Base-by-base conservation (phyloP, 2,797 vertebrate species). In the Discoglossus pictus region DNA sequence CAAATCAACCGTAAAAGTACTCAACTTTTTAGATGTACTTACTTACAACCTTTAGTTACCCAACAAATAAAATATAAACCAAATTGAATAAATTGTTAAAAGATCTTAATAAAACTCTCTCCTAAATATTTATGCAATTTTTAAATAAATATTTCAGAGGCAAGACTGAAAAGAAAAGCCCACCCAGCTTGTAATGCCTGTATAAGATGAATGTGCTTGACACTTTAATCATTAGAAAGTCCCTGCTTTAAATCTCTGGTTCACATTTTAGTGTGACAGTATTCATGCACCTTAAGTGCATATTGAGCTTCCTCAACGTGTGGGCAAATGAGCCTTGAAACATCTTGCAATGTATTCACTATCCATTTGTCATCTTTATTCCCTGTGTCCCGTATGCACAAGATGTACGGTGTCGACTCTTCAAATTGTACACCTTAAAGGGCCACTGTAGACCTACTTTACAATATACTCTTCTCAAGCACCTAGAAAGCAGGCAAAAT, bases 251-350 rank as follows among this genome's bases (percentile, higher is more conserved):
- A 59, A 59, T 59, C 35, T 59, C n/a, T 51, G 24, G 20, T 42
- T 42, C 40, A 15, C 21, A 25, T 56, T 66, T 48, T 13, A 50
- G 16, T 51, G 48, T 20, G 36, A 43, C 54, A 59, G 44, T 67
- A 59, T 59, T 59, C 65, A 42, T 59, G 17, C 50, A 59, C 54
- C 24, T 15, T 67, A 40, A 67, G 53, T 50, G 54, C 16, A 40
- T 56, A 67, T 51, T 67, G 54, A 59, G 46, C 65, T 67, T 15
- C 44, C 54, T 60, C 44, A 67, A 58, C 39, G 46, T 67, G 54
- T 51, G 42, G 65, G 47, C 54, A 56, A 67, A 59, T 67, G 65
- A 67, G 65, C 54, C 65, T 51, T 56, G 53, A 56, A 56, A 40
- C 36, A 39, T 56, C 15, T 2, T 50, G 25, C 53, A 50, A 27